Conservation (phyloP, 2,888 invertebrate genomes). For the Chrysolina americana region DNA sequence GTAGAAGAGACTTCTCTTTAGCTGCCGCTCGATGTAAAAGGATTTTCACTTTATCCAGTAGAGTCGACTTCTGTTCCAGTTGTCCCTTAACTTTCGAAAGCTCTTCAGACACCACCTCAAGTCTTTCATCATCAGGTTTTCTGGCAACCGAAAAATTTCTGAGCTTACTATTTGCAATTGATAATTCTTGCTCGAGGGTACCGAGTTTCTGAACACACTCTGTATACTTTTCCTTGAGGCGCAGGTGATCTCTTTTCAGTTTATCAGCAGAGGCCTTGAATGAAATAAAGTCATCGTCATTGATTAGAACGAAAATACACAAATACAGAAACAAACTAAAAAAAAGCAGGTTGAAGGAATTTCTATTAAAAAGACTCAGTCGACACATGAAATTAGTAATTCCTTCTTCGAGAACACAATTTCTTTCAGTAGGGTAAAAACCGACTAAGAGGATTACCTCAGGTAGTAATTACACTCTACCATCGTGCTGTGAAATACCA, state of each 20-base stretch:
- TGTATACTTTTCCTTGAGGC: constrained; percentile 64
- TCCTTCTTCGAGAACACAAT: too few relatives aligned
- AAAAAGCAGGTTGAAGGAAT: too few relatives aligned
- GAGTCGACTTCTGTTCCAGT: constrained; percentile 74
- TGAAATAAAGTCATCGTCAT: neutral
- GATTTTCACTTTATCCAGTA: constrained; percentile 77
- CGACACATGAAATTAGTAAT: too few relatives aligned
- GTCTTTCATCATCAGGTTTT: constrained; percentile 50
- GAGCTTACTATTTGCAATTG: constrained; percentile 55
- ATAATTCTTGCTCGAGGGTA: constrained; percentile 63
- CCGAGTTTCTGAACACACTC: constrained; percentile 62
- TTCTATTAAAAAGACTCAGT: too few relatives aligned
- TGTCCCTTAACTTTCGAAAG: constrained; percentile 72
- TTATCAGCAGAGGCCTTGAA: constrained; percentile 63
- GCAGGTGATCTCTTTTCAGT: constrained; percentile 62
- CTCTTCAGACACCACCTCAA: constrained; percentile 65
- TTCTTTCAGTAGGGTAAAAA: too few relatives aligned
- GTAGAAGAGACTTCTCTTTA: constrained; percentile 76
- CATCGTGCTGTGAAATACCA: too few relatives aligned
- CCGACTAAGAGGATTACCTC: too few relatives aligned
- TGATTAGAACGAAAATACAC: neutral
- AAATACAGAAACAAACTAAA: neutral
- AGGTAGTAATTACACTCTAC: too few relatives aligned
- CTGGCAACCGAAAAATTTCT: constrained; percentile 48
- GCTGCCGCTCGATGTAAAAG: constrained; percentile 76